These are phyloP conservation scores for Rhyacichthys aspro DNA, from an alignment of 2,797 vertebrate species.

Conservation along the genomic window DNA sequence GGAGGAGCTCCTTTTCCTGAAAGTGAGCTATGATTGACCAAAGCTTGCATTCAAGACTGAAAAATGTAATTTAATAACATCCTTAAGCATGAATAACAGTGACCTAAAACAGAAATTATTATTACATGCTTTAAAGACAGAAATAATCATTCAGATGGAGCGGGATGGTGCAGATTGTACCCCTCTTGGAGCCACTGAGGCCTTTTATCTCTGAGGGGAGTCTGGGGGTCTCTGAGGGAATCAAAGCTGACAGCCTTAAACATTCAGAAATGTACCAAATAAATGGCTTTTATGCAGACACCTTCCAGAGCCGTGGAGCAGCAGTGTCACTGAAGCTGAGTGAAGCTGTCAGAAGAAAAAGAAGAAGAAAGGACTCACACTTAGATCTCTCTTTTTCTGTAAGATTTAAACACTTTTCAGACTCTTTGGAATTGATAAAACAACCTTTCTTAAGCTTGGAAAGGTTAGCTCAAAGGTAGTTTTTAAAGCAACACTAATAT, in stretches of 20 bases:
- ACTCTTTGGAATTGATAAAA: too few relatives aligned
- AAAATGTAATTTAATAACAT: too few relatives aligned
- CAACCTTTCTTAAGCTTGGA: too few relatives aligned
- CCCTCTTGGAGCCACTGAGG: slow-evolving; percentile 58
- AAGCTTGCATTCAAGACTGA: too few relatives aligned
- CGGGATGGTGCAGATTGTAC: slow-evolving; percentile 5
- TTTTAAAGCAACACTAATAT: too few relatives aligned
- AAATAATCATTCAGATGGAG: not conserved
- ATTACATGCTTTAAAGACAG: slow-evolving; percentile 1
- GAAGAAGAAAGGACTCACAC: not conserved
- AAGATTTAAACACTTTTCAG: too few relatives aligned
- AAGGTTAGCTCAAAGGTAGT: too few relatives aligned
- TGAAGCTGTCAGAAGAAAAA: slow-evolving; percentile 52
- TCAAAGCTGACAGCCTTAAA: slow-evolving; percentile 84
- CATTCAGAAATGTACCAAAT: slow-evolving; percentile 81
- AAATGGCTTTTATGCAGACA: slow-evolving; percentile 75
- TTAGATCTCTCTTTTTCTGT: too few relatives aligned
- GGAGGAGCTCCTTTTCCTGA: too few relatives aligned
- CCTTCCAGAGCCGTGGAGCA: slow-evolving; percentile 60
- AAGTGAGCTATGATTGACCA: too few relatives aligned
- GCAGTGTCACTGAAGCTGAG: slow-evolving; percentile 49
- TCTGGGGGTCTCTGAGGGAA: slow-evolving; percentile 76
- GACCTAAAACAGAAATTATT: too few relatives aligned
- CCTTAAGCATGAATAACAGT: too few relatives aligned
- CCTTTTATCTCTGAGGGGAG: slow-evolving; percentile 73